Evolutionary conservation across 2,888 invertebrate genomes (phyloP).

Genomic region (Eupithecia vulgata): DNA sequence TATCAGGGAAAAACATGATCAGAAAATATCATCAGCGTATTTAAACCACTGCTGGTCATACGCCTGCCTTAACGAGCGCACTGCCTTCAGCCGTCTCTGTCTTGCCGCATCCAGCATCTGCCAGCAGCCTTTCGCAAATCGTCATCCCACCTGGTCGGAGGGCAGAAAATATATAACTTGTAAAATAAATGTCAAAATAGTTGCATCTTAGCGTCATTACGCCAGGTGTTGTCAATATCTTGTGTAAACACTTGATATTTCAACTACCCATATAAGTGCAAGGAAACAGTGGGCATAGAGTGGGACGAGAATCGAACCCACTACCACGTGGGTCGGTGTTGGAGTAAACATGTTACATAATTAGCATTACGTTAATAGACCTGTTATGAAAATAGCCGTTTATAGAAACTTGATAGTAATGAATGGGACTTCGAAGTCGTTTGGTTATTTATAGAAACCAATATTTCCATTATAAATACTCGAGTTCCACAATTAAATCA

Average conservation of each 20-base stretch:
- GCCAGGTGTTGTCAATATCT: slow-evolving; percentile 35
- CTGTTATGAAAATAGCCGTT: slow-evolving; percentile 36
- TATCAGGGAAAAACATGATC: background rate
- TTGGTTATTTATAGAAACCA: background rate
- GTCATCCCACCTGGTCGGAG: too few species aligned
- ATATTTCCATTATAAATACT: background rate
- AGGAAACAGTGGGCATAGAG: slow-evolving; percentile 64
- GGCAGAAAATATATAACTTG: background rate
- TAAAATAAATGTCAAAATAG: background rate
- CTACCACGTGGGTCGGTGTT: slow-evolving; percentile 57
- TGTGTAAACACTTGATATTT: slow-evolving; percentile 51
- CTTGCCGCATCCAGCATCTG: too few species aligned
- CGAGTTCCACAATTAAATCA: background rate
- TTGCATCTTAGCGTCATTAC: background rate
- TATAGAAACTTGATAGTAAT: slow-evolving; percentile 25
- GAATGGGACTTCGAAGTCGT: background rate
- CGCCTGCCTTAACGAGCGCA: too few species aligned
- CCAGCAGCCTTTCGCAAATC: too few species aligned
- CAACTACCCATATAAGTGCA: slow-evolving; percentile 58
- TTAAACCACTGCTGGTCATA: too few species aligned
- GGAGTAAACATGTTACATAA: slow-evolving; percentile 66
- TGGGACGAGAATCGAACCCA: slow-evolving; percentile 62
- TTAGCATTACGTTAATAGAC: slow-evolving; percentile 49
- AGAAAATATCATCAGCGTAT: too few species aligned
- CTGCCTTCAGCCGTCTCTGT: too few species aligned